Conservation (phyloP, 2,797 vertebrate species). For the Sylvilagus floridanus region DNA sequence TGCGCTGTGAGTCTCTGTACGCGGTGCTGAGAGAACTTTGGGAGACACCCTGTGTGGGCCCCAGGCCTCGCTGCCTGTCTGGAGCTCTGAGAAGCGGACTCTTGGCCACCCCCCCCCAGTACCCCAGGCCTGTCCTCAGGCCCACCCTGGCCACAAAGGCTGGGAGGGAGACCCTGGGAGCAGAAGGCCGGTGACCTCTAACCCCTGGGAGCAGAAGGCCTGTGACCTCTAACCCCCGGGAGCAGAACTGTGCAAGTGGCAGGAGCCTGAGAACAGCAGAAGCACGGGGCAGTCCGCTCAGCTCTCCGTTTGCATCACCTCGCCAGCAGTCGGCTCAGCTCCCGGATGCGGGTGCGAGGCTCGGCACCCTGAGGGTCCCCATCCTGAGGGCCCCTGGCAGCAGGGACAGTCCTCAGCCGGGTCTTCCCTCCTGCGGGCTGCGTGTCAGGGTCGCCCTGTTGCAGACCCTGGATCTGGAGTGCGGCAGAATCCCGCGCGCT, state of each 20-base stretch:
- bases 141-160: too few species aligned
- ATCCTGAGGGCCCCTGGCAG: too few species aligned
- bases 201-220: not conserved
- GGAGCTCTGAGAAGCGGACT: too few species aligned
- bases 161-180: not conserved
- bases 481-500: too few species aligned
- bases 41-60: not conserved
- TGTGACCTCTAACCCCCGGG: not conserved
- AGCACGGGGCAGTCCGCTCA: too few species aligned
- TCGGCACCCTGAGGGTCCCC: not conserved
- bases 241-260: not conserved
- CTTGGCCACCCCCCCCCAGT: too few species aligned
- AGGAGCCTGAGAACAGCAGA: not conserved
- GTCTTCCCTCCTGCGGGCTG: not conserved
- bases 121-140: too few species aligned
- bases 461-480: not conserved
- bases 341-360: not conserved
- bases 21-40: accelerated
- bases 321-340: accelerated
- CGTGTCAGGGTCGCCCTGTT: not conserved
- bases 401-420: not conserved
- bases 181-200: not conserved
- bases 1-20: accelerated
- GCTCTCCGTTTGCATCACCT: not conserved
- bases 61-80: too few species aligned